phyloP scores from a whole-genome alignment of 2,888 invertebrate species.

The Patella ulyssiponensis region DNA sequence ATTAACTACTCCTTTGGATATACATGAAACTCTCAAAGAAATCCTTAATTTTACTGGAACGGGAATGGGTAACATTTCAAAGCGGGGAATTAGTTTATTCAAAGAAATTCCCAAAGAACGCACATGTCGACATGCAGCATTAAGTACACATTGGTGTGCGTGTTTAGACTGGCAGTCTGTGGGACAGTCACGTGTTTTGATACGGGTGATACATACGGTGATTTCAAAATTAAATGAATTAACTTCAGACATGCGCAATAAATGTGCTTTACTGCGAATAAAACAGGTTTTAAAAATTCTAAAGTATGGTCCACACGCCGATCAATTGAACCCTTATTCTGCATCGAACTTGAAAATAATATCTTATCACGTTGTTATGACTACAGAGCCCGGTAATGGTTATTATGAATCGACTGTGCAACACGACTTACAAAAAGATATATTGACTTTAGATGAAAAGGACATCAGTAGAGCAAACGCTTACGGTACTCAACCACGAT shows the following conservation, averaged over 20 bases:
- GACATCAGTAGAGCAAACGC: slow-evolving; percentile 44
- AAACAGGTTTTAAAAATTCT: slow-evolving; percentile 36
- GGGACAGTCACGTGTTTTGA: slow-evolving; percentile 74
- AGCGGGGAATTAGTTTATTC: slow-evolving; percentile 66
- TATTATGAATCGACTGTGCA: slow-evolving; percentile 48
- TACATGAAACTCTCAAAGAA: slow-evolving; percentile 85
- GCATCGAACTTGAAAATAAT: slow-evolving; percentile 73
- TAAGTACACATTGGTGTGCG: slow-evolving; percentile 95
- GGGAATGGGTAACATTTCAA: slow-evolving; percentile 6
- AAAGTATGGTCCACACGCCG: background rate
- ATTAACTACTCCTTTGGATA: slow-evolving; percentile 89
- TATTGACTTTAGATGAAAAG: slow-evolving; percentile 36
- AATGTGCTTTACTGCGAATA: slow-evolving; percentile 77
- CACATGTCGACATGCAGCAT: slow-evolving; percentile 88
- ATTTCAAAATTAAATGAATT: slow-evolving; percentile 50
- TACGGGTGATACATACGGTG: slow-evolving; percentile 82
- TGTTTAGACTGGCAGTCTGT: slow-evolving; percentile 87
- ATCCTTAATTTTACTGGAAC: slow-evolving; percentile 75
- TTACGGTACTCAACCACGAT: slow-evolving; percentile 47
- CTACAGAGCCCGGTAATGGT: slow-evolving; percentile 44
- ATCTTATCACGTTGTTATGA: slow-evolving; percentile 39
- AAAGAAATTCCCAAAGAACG: slow-evolving; percentile 77
- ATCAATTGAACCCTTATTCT: slow-evolving; percentile 76
- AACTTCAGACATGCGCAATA: slow-evolving; percentile 67
- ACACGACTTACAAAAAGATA: slow-evolving; percentile 28